Conservation (phyloP, 2,113 vertebrate species). For the Pao palembangensis region DNA sequence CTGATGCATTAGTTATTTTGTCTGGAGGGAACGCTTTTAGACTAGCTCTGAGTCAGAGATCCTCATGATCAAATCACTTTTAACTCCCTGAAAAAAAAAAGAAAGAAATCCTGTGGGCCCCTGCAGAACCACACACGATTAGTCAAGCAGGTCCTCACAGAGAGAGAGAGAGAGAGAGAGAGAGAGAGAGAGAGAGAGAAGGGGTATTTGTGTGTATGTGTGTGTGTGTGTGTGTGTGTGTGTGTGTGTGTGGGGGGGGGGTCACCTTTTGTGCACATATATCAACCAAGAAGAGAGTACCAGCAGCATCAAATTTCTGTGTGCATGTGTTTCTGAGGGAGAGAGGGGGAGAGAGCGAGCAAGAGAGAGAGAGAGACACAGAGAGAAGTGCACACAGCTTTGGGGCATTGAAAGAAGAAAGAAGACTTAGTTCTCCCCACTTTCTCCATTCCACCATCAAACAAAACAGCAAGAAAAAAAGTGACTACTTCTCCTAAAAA, state of each 20-base stretch:
- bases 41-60: slow-evolving; percentile 27
- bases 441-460: slow-evolving; percentile 11
- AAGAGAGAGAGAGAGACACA: slow-evolving; percentile 26
- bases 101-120: slow-evolving; percentile 51
- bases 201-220: slow-evolving; percentile 7
- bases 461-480: slow-evolving; percentile 3
- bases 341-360: slow-evolving; percentile 13
- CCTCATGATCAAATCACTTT: slow-evolving; percentile 63
- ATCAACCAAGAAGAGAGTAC: slow-evolving; percentile 74
- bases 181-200: slow-evolving; percentile 21
- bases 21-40: neutral
- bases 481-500: slow-evolving; percentile 28
- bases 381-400: slow-evolving; percentile 32
- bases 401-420: slow-evolving; percentile 49
- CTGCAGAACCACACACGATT: slow-evolving; percentile 37
- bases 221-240: slow-evolving; percentile 5
- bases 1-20: too few relatives aligned
- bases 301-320: slow-evolving; percentile 76
- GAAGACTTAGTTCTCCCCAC: slow-evolving; percentile 38
- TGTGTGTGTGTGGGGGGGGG: too few relatives aligned
- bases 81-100: slow-evolving; percentile 34
- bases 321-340: too few relatives aligned
- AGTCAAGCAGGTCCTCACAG: slow-evolving; percentile 65
- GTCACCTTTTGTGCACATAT: slow-evolving; percentile 82
- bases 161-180: slow-evolving; percentile 31